Evolutionary conservation across 2,888 invertebrate species (phyloP), one percentile per base, ranked within the genome.

Genomic region (Orthonevra nobilis): DNA sequence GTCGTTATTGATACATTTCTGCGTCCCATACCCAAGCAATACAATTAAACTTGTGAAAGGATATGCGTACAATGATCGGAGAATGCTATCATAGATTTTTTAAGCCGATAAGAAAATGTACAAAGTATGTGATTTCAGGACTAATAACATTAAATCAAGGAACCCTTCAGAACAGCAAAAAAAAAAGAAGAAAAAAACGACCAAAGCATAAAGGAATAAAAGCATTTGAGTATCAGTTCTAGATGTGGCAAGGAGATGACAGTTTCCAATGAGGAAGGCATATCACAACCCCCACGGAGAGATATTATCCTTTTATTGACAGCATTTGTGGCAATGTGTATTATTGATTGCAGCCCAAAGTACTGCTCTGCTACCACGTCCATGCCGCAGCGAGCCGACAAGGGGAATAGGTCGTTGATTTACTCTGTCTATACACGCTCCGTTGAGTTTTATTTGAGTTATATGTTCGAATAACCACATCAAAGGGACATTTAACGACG

Each of bases 101-200:
- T 38, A 48, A 32, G 15, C 46, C 38, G 79, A 79, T 79, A 79
- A 68, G 52, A 20, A 79, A 68, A 68, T 73, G 48, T 42, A 23
- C 42, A 60, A 48, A 73, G 32, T 60, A 61, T 73, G 60, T 20
- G 60, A 73, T 73, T 68, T 60, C 36, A 30, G 40, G 56, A 72
- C 36, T 79, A 73, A 79, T 73, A 79, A 73, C 73, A 79, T 68
- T 79, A 79, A 79, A 79, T 79, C 73, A 68, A 28, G 46, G 54
- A 61, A 68, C 79, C 73, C 73, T 66, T 75, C 46, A 20, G 32
- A 0, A 6, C 23, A 28, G 7, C 12, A 19, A 10, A 28, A 46
- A 7, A 14, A 12, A 26, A 2, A 36, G 9, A 6, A 1, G 15
- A 14, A 2, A 19, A 1, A 6, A n/a, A 5, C 19, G 40, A 34